Base-by-base conservation (phyloP, 2,797 vertebrate genomes). In the Diplodus puntazzo region DNA sequence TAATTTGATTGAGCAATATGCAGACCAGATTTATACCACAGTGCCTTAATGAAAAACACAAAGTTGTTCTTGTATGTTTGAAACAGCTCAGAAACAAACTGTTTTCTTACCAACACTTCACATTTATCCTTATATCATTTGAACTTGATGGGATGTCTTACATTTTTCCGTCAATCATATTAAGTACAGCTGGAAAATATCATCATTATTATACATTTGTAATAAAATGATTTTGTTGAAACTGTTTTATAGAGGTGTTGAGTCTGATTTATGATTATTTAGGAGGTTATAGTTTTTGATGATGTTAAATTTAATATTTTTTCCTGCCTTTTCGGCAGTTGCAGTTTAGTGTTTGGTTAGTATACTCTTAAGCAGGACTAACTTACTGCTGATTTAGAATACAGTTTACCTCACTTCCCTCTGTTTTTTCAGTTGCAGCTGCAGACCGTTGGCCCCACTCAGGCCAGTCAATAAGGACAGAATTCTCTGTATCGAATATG, bases 401-500 rank as follows among this genome's bases (percentile, higher is more conserved):
- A 46, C 13, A 2, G 45, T 68, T 79, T 79, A 93, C 80, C 90
- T 90, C 66, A 69, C 61, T 77, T 49, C 66, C 48, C 66, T 85
- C 48, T 80, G 69, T 2, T 53, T 66, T 62, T 61, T 75, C 42
- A 16, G 53, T 2, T 49, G 17, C 50, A 17, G 14, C 2, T 14
- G 17, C 25, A 55, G 46, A 68, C 14, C 9, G 11, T 27, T 83
- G 63, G 1, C 9, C 11, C 80, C 74, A 86, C 11, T 65, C 64
- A 25, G 85, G 75, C 42, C 88, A 2, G 1, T 64, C 67, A 14
- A 34, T 55, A 20, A 93, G 87, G 23, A 80, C 0, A 0, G 18
- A 20, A 70, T 93, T 91, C 80, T 94, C 90, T 14, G 2, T 42
- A 1, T 10, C 61, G 60, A 89, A 80, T 14, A 45, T 23, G 0